Conservation (phyloP, 2,797 vertebrate species). For the Austrolebias charrua region DNA sequence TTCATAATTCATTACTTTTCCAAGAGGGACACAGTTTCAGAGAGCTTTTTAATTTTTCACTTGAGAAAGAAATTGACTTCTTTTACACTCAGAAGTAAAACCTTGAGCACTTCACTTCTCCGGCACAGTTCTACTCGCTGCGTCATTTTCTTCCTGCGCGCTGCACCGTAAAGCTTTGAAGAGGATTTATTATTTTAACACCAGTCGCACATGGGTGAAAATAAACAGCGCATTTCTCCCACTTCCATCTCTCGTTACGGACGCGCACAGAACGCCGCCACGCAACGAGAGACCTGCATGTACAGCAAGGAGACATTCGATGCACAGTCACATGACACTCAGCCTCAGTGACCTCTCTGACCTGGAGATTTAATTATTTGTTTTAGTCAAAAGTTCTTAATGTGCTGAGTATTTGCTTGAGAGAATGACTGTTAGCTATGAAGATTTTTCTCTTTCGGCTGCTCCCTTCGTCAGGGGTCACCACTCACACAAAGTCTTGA, state of each 20-base stretch:
- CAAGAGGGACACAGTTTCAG: slow-evolving; percentile 20
- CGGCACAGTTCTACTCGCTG: slow-evolving; percentile 21
- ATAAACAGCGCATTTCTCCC: slow-evolving; percentile 64
- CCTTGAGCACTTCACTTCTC: slow-evolving; percentile 6
- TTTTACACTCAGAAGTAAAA: slow-evolving; percentile 17
- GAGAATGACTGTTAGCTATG: too few relatives aligned
- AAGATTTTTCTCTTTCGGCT: too few relatives aligned
- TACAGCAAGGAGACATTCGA: slow-evolving; percentile 53
- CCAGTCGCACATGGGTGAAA: slow-evolving; percentile 67
- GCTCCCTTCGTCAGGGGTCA: too few relatives aligned
- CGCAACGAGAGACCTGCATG: slow-evolving; percentile 60
- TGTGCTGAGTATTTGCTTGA: not conserved
- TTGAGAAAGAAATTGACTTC: slow-evolving; percentile 26
- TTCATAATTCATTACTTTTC: slow-evolving; percentile 40
- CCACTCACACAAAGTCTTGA: too few relatives aligned
- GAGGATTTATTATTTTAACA: slow-evolving; percentile 42
- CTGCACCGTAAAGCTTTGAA: slow-evolving; percentile 44
- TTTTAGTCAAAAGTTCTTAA: slow-evolving; percentile 9
- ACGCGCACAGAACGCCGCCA: slow-evolving; percentile 52
- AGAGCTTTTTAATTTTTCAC: slow-evolving; percentile 35
- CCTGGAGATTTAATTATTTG: slow-evolving; percentile 5
- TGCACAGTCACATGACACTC: slow-evolving; percentile 50
- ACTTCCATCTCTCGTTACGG: slow-evolving; percentile 62
- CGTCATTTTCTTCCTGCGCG: slow-evolving; percentile 21
- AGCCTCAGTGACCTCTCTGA: slow-evolving; percentile 19